phyloP scores from a whole-genome alignment of 2,797 vertebrate species.

The Lagodon rhomboides region DNA sequence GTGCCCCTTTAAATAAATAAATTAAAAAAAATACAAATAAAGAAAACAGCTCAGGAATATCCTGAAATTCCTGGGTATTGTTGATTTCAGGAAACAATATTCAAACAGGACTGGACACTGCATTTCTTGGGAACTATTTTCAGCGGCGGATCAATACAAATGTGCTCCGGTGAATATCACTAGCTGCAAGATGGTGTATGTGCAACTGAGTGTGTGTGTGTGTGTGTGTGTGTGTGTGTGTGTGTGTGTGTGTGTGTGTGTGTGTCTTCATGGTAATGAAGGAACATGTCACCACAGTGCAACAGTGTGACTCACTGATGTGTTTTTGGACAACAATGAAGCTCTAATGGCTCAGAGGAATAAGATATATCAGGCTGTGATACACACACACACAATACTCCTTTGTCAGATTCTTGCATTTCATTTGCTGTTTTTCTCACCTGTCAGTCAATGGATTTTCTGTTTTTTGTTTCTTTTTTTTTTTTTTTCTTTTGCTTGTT shows the following conservation, averaged over 20 bases:
- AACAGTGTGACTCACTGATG: background rate
- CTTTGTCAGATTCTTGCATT: background rate
- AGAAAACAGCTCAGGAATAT: background rate
- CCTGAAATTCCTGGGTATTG: background rate
- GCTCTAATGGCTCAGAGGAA: background rate
- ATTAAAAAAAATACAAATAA: no score
- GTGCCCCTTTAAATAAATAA: background rate
- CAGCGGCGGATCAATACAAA: background rate
- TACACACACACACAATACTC: background rate
- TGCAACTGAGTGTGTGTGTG: background rate
- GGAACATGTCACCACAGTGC: background rate
- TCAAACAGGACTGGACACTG: background rate
- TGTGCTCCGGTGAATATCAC: background rate
- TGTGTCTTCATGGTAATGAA: background rate
- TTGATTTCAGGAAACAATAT: background rate
- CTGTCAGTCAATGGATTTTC: background rate
- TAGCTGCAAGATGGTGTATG: background rate
- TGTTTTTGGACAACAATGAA: slow-evolving; percentile 19
- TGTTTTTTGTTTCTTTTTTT: background rate
- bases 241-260: slow-evolving; percentile 15
- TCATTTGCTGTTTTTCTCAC: background rate
- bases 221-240: slow-evolving; percentile 20
- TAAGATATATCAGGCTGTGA: background rate
- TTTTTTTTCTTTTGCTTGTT: no score
- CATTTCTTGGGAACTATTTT: background rate